Conservation (phyloP, 2,113 vertebrate species). For the Ailuropoda melanoleuca region DNA sequence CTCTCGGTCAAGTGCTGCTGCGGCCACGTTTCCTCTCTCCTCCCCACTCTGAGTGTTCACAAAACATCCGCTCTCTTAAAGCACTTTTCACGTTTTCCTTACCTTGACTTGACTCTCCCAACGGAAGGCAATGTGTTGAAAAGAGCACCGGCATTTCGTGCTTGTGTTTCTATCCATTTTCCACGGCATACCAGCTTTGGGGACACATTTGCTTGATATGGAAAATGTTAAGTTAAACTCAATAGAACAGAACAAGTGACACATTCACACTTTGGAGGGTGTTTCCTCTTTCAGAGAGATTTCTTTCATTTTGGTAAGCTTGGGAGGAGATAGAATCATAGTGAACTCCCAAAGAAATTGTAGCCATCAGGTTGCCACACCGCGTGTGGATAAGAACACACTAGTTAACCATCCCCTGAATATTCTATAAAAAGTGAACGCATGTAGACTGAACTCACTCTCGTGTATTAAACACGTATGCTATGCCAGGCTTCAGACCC, state of each 20-base stretch:
- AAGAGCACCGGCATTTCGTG: neutral
- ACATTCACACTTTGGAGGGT: neutral
- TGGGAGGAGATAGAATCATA: neutral
- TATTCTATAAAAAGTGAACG: neutral
- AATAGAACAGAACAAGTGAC: neutral
- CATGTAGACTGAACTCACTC: neutral
- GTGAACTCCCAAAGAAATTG: neutral
- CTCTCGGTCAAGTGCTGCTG: neutral
- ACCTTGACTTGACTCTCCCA: neutral
- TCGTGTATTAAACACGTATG: neutral
- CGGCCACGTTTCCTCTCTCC: neutral
- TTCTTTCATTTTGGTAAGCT: neutral
- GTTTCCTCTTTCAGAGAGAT: neutral
- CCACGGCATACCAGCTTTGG: neutral
- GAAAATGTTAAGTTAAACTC: neutral
- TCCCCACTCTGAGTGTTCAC: neutral
- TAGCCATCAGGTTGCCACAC: neutral
- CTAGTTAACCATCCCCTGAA: neutral
- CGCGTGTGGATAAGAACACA: neutral
- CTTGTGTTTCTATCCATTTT: neutral
- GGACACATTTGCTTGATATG: neutral
- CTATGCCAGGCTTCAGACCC: neutral
- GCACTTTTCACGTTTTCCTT: neutral
- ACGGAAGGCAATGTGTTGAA: neutral
- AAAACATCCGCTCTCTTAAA: neutral